Base-by-base conservation (phyloP, 2,113 vertebrate species). In the Callionymus lyra region DNA sequence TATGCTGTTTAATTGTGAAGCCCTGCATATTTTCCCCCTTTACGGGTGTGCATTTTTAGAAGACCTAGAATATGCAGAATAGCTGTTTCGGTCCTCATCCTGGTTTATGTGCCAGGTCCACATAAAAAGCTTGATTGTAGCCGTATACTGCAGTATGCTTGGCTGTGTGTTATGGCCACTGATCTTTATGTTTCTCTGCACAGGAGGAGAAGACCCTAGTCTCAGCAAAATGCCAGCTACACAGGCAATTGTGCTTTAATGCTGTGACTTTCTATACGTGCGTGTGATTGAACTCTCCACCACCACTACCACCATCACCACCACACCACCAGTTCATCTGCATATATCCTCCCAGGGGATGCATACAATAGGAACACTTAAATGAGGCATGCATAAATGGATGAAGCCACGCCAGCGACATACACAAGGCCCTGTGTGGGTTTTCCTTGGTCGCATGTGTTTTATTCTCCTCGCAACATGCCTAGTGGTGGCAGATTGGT, bases 371-470 rank as follows among this genome's bases (percentile, higher is more conserved):
- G 59, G 59, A 77, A 60, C 56, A 47, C 63, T 74, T 77, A 66
- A 74, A 74, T 74, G 65, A 77, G 65, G 53, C 65, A 74, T 72
- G 68, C 65, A 77, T 72, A 65, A 72, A 77, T 74, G 71, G 68
- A 74, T 77, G 65, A 69, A 59, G 56, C 34, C 35, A n/a, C 47
- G 46, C 38, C 59, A 6, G 10, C 40, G 11, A 60, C 51, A 55
- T 34, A 63, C 9, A 21, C 53, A 47, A 35, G 58, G 19, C 40
- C 50, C 42, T 12, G 16, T 63, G 60, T 66, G 56, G 58, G 37
- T 59, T 58, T 64, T 59, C 8, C 45, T 36, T 66, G 27, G 46
- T 50, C 54, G 65, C 53, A 43, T 56, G 69, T 66, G 64, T 64
- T 69, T 69, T 62, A 63, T 67, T 59, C 53, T 53, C 34, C 36